Base-by-base conservation (phyloP, 2,888 invertebrate genomes). In the Pomacea canaliculata region DNA sequence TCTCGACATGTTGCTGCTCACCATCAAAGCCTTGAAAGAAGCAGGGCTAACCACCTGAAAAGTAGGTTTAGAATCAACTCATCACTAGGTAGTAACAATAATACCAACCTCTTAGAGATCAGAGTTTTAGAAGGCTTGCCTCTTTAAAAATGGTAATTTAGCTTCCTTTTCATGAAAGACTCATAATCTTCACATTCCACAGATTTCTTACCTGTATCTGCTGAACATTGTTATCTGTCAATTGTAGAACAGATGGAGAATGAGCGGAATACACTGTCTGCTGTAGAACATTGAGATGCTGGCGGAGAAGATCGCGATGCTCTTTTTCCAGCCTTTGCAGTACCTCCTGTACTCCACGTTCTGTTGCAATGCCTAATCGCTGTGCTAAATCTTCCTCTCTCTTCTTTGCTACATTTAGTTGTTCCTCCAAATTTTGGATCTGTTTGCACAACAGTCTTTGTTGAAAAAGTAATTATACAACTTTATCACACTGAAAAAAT, bases 221-320 rank as follows among this genome's bases (percentile, higher is more conserved):
- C 63, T 74, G 74, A 2, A 68, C 74, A 10, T 48, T 56, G 37
- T 48, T 49, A 16, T 74, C 74, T 12, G 74, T 74, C 60, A 74
- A 49, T 49, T 74, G 74, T 16, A 74, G 69, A 48, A 74, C 67
- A 48, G 73, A 46, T 18, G 68, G 62, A 23, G 67, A 46, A n/a
- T 69, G 74, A 9, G 74, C 48, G n/a, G 74, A 59, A 56, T 60
- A 8, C 19, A 49, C n/a, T n/a, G 60, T 76, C 13, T 82, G 81
- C 67, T 84, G 83, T 12, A 86, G 74, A 23, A 78, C 79, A 9
- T 82, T 78, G 12, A 85, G 78, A 71, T 86, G 86, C 48, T 83
- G 81, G 46, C 83, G 82, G 13, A 87, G 76, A 10, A 87, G 78
- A n/a, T 84, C 83, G 48, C 81, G 79, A 63, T 87, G 85, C 49